Evolutionary conservation across 2,888 invertebrate species (phyloP).

Genomic region (Acrocera orbiculus): DNA sequence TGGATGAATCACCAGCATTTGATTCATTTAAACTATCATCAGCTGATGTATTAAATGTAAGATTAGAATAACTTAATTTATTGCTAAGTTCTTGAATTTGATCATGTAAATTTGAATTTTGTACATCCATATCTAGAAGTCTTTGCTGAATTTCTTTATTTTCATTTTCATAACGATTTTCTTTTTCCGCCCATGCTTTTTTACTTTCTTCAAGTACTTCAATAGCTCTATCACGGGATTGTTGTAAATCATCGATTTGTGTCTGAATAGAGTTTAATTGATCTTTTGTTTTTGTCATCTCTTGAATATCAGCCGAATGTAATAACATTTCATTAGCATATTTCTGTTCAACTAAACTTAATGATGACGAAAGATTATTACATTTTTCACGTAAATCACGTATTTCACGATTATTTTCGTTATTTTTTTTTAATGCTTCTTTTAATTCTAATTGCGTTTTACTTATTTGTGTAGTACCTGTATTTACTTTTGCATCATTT

Average conservation of each 20-base stretch:
- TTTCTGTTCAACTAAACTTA: constrained; percentile 56
- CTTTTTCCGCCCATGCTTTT: constrained; percentile 39
- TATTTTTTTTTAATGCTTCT: constrained; percentile 37
- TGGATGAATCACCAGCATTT: constrained; percentile 34
- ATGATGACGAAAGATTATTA: constrained; percentile 40
- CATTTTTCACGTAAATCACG: constrained; percentile 44
- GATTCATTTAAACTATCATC: constrained; percentile 35
- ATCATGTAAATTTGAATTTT: constrained; percentile 65
- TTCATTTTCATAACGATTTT: constrained; percentile 44
- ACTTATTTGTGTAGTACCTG: constrained; percentile 38
- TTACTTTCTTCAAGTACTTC: constrained; percentile 46
- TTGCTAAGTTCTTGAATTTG: constrained; percentile 70
- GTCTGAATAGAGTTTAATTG: constrained; percentile 40
- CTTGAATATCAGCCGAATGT: constrained; percentile 57
- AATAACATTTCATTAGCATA: constrained; percentile 63
- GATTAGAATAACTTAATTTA: constrained; percentile 33
- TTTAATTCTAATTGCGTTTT: constrained; percentile 45
- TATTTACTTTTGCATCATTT: constrained; percentile 40
- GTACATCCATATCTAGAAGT: constrained; percentile 54
- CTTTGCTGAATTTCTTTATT: constrained; percentile 48
- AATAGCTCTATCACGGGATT: constrained; percentile 43
- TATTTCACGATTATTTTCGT: constrained; percentile 42
- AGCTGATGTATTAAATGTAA: constrained; percentile 15
- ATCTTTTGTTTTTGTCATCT: constrained; percentile 46
- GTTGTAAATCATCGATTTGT: constrained; percentile 44